These are phyloP conservation scores for Synergus laeviventris DNA, from an alignment of 2,888 invertebrate species.

Conservation along the genomic window DNA sequence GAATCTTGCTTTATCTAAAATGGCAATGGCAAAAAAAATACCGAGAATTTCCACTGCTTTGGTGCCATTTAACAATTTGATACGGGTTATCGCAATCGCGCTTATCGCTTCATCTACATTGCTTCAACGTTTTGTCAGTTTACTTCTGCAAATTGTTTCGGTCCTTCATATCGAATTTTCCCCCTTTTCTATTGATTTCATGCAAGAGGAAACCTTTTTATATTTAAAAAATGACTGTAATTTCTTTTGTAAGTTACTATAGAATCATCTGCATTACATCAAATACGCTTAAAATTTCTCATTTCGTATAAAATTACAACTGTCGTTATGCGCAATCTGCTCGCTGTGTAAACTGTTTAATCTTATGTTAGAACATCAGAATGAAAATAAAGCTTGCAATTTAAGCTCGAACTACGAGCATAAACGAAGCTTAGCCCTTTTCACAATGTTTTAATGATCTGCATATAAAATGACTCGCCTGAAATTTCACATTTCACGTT, in stretches of 20 bases:
- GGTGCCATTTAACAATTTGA: constrained; percentile 65
- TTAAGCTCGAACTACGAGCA: not conserved
- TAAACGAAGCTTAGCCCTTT: not conserved
- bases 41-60: constrained; percentile 48
- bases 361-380: not conserved
- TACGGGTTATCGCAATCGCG: constrained; percentile 54
- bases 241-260: too few relatives aligned
- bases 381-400: not conserved
- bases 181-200: constrained; percentile 5
- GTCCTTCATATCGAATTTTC: not conserved
- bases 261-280: too few relatives aligned
- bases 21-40: constrained; percentile 57
- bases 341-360: not conserved
- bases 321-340: not conserved
- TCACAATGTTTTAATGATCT: not conserved
- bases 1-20: constrained; percentile 72
- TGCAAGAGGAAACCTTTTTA: not conserved
- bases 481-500: too few relatives aligned
- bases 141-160: constrained; percentile 27
- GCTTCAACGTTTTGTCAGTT: constrained; percentile 35
- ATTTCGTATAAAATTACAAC: too few relatives aligned
- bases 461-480: not conserved
- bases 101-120: constrained; percentile 43
- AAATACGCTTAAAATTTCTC: too few relatives aligned
- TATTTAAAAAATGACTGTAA: too few relatives aligned